Conservation (phyloP, 1,140 invertebrate species). For the Pemphigus obesinymphae region DNA sequence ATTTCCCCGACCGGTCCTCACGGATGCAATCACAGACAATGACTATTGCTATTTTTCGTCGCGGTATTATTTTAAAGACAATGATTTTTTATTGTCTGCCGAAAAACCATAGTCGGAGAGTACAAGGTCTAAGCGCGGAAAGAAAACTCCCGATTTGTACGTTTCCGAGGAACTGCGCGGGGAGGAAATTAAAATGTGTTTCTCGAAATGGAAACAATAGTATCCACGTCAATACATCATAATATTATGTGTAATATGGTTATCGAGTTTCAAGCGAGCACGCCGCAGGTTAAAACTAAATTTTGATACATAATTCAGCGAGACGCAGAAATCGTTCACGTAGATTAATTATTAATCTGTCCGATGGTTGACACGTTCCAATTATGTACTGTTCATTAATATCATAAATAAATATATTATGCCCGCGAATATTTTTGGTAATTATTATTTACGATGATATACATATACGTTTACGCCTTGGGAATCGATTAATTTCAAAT, state of each 20-base stretch:
- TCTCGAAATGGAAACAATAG: too few relatives aligned
- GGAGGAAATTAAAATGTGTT: too few relatives aligned
- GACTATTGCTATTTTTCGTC: background rate
- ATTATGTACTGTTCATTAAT: background rate
- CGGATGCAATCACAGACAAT: background rate
- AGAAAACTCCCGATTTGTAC: background rate
- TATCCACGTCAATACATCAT: too few relatives aligned
- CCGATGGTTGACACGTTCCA: background rate
- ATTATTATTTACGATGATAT: too few relatives aligned
- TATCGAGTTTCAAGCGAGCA: background rate
- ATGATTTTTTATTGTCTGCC: background rate
- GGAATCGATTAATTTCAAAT: background rate
- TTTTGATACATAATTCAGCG: too few relatives aligned
- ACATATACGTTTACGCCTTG: background rate
- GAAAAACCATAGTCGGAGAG: background rate
- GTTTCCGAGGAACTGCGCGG: background rate
- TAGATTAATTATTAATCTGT: background rate
- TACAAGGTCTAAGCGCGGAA: background rate
- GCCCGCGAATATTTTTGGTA: too few relatives aligned
- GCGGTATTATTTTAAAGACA: background rate
- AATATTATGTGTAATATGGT: too few relatives aligned
- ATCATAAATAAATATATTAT: too few relatives aligned
- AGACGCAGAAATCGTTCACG: background rate
- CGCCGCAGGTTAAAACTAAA: too few relatives aligned
- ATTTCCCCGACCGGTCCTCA: conserved; percentile 2